Base-by-base conservation (phyloP, 2,113 vertebrate species). In the Crypturellus undulatus region DNA sequence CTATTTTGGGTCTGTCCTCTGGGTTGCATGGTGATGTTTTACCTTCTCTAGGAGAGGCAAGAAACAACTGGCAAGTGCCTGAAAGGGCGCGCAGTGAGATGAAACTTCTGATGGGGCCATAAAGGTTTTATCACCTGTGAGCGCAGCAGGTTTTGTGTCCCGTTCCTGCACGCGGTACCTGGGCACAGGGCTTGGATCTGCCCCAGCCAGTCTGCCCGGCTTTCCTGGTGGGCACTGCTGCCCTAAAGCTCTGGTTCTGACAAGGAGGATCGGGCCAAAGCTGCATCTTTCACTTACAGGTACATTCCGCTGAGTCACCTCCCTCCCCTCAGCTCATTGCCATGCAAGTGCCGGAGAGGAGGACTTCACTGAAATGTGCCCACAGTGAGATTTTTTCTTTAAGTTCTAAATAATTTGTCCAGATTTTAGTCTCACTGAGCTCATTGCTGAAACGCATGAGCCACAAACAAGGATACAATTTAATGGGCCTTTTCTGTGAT, bases 401-500 rank as follows among this genome's bases (percentile, higher is more conserved):
- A 43, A 56, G 24, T 88, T 81, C 56, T 81, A 65, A 84, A 62
- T 79, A 76, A 54, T 72, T 81, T 7, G 40, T 81, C 30, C 26
- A 54, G 24, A 87, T 95, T 87, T 94, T 52, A 71, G 62, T 42
- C 36, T 65, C 19, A 5, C 43, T 84, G 58, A 69, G 80, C 63
- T 79, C 8, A 86, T 32, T 54, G 73, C 43, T 86, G 77, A 86
- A 88, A 90, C 25, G 49, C 21, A 32, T 8, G n/a, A 88, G 43
- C 73, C 11, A 4, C 73, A 88, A 77, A 93, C 45, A 75, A 89
- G 63, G 69, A 84, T 68, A 36, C 38, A 84, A 64, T 89, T 94
- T 84, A 82, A 82, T 45, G 70, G 84, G 85, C 30, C 84, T 94
- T 91, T 90, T 4, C 90, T 90, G 77, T 87, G 88, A 92, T 72